A percentile compares a stretch with the other conserved stretches of the same genome.
phyloP scores from a whole-genome alignment of 1,140 invertebrate genomes.

The Delia radicum region DNA sequence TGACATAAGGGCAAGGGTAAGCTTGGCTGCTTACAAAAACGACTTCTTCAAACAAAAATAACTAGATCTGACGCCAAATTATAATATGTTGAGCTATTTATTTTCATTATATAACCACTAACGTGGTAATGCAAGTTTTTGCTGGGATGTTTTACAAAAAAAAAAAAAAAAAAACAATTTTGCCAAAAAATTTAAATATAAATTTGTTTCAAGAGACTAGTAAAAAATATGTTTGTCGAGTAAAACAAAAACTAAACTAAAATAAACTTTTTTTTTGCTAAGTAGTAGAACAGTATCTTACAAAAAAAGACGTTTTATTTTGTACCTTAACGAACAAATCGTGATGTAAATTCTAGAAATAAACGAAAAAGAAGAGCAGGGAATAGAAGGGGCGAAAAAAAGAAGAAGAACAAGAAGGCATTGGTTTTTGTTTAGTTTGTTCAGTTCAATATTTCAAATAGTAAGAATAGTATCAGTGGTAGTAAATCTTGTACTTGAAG shows the following conservation, averaged over 20 bases:
- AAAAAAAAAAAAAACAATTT: not conserved
- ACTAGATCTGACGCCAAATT: no score
- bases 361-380: slow-evolving; percentile 22
- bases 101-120: no score
- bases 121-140: no score
- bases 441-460: not conserved
- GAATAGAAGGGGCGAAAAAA: not conserved
- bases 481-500: not conserved
- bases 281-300: slow-evolving; percentile 5
- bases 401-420: slow-evolving; percentile 29
- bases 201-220: not conserved
- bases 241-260: not conserved
- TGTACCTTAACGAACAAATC: slow-evolving; percentile 55
- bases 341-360: slow-evolving; percentile 54
- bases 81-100: no score
- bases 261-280: not conserved
- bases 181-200: not conserved
- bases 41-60: no score
- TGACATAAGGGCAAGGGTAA: no score
- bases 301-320: not conserved
- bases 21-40: no score
- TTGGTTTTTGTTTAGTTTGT: not conserved
- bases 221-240: no score
- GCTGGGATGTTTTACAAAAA: not conserved
- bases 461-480: no score